Evolutionary conservation across 2,797 vertebrate genomes (phyloP), one percentile per base, ranked within the genome.

Genomic region (Todus mexicanus): DNA sequence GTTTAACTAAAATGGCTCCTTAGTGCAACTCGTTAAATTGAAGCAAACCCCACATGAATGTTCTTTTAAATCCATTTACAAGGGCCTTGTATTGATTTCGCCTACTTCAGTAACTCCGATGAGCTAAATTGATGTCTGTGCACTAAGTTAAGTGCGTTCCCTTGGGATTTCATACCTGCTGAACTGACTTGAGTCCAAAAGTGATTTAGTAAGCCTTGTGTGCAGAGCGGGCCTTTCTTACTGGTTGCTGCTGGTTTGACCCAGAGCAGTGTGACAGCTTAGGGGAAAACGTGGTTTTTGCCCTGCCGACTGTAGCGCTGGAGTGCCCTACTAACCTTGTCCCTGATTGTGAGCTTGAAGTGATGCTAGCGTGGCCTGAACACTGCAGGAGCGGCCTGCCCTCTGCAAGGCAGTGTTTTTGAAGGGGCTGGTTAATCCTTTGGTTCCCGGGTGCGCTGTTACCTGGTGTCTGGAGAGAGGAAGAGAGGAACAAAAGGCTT

Each of bases 61-160:
- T 87, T 77, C 81, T 94, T 89, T 54, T 82, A 80, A 93, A 92
- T 90, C 87, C 83, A 56, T 84, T 93, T 95, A 88, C 82, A 95
- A 93, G 76, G 72, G 85, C 69, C 77, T 91, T 51, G 47, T 95
- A 95, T 96, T 89, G 95, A 96, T 96, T 81, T 72, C 75, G 66
- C 82, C 90, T 85, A 60, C 82, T 94, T 75, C 66, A 83, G 92
- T 89, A 90, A 69, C 78, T 89, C 86, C 47, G 84, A 95, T 89
- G 90, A 93, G 86, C 61, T 54, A 82, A 93, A 89, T 11, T 93
- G 93, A 83, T 92, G 75, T 75, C 90, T 93, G 75, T 87, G 81
- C 73, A 42, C 84, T 79, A 69, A 79, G 86, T 70, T 89, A 86
- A 85, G 27, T 51, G 29, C 70, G 12, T 85, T 84, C 84, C 38